A percentile compares a stretch with the other conserved stretches of the same genome.
Evolutionary conservation across 2,888 invertebrate genomes (phyloP).

Genomic region (Volucella zonaria): DNA sequence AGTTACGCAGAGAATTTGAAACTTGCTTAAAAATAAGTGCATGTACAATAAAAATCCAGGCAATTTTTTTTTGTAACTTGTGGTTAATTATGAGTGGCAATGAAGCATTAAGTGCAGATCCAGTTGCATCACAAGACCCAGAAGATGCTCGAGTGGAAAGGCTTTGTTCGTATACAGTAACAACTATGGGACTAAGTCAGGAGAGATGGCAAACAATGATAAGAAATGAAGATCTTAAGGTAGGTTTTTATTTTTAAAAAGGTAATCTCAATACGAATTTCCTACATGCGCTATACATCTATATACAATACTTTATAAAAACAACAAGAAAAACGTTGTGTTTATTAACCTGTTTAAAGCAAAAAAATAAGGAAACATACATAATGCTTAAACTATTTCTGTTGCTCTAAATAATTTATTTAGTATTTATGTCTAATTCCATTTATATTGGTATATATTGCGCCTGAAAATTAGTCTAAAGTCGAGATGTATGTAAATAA

Average conservation of each 20-base stretch:
- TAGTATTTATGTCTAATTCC: too few species aligned
- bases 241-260: slow-evolving; percentile 83
- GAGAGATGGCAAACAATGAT: slow-evolving; percentile 96
- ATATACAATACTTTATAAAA: too few species aligned
- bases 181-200: slow-evolving; percentile 90
- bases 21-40: neutral
- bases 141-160: slow-evolving; percentile 92
- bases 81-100: slow-evolving; percentile 23
- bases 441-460: too few species aligned
- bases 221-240: slow-evolving; percentile 85
- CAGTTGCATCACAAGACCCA: neutral
- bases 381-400: too few species aligned
- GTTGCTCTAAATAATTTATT: too few species aligned
- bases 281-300: neutral
- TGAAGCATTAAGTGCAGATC: neutral
- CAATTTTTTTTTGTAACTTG: neutral
- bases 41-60: neutral
- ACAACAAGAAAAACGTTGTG: too few species aligned
- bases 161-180: slow-evolving; percentile 88
- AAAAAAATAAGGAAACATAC: too few species aligned
- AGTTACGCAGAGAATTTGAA: neutral
- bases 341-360: too few species aligned
- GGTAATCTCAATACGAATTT: neutral
- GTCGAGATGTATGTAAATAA: too few species aligned
- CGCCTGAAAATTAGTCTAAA: too few species aligned